phyloP scores from a whole-genome alignment of 2,888 invertebrate species.

The Nasonovia ribisnigri region DNA sequence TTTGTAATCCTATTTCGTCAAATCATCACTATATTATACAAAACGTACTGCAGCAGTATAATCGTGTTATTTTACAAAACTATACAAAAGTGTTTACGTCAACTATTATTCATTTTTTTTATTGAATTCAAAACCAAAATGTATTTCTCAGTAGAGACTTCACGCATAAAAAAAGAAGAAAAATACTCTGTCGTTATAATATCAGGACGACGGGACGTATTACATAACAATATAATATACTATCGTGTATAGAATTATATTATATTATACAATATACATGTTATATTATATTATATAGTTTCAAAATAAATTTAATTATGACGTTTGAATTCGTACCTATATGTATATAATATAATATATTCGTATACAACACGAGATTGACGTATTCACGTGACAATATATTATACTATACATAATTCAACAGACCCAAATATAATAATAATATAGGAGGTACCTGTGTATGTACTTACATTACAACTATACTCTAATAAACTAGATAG shows the following conservation, averaged over 20 bases:
- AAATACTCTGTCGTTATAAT: not conserved
- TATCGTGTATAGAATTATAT: not conserved
- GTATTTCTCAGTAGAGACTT: not conserved
- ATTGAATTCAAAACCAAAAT: slow-evolving; percentile 10
- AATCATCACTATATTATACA: not conserved
- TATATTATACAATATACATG: too few species aligned
- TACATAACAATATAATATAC: not conserved
- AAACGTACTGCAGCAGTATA: not conserved
- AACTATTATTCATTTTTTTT: not conserved
- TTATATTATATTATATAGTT: not conserved
- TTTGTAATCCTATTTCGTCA: not conserved
- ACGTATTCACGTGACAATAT: not conserved
- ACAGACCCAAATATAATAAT: not conserved
- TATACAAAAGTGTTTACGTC: not conserved
- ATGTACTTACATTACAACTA: not conserved
- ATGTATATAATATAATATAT: too few species aligned
- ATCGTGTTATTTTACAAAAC: not conserved
- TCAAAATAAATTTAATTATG: not conserved
- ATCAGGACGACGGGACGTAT: not conserved
- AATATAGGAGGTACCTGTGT: too few species aligned
- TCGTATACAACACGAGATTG: not conserved
- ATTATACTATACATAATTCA: not conserved
- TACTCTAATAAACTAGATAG: not conserved
- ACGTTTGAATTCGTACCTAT: not conserved
- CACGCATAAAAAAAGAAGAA: not conserved